phyloP scores from a whole-genome alignment of 2,888 invertebrate genomes.

The Hemaris fuciformis region DNA sequence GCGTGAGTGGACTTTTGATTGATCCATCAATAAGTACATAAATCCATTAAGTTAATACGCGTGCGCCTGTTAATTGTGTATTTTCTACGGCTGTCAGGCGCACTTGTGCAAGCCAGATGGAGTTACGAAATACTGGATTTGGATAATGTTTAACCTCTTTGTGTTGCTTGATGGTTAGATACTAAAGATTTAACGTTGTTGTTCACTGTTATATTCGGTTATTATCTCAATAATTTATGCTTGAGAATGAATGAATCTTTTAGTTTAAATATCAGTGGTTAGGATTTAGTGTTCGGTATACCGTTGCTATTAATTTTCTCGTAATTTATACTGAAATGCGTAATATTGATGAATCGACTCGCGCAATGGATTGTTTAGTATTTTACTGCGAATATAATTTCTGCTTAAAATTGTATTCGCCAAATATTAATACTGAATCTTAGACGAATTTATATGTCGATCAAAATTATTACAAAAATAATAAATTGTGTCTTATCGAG shows the following conservation, averaged over 20 bases:
- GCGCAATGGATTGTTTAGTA: too few species aligned
- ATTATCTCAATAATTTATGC: not conserved
- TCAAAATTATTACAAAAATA: too few species aligned
- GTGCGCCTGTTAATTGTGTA: constrained; percentile 69
- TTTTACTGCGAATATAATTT: too few species aligned
- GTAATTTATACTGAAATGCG: too few species aligned
- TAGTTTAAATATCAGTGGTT: not conserved
- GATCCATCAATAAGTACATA: constrained; percentile 79
- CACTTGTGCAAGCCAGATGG: constrained; percentile 8
- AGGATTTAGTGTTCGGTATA: not conserved
- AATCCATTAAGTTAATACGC: constrained; percentile 76
- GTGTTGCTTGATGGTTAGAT: not conserved
- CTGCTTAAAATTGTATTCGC: too few species aligned
- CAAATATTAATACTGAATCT: too few species aligned
- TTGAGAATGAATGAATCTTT: not conserved
- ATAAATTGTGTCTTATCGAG: too few species aligned
- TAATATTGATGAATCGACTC: too few species aligned
- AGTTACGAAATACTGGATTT: constrained; percentile 13
- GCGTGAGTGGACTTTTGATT: constrained; percentile 67
- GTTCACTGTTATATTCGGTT: not conserved
- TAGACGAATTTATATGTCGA: too few species aligned
- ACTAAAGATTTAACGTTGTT: not conserved
- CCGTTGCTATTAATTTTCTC: not conserved
- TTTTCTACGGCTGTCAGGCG: constrained; percentile 65
- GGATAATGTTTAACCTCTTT: constrained; percentile 9